These are phyloP conservation scores for Synaphobranchus kaupii DNA, from an alignment of 2,797 vertebrate species.

Conservation along the genomic window DNA sequence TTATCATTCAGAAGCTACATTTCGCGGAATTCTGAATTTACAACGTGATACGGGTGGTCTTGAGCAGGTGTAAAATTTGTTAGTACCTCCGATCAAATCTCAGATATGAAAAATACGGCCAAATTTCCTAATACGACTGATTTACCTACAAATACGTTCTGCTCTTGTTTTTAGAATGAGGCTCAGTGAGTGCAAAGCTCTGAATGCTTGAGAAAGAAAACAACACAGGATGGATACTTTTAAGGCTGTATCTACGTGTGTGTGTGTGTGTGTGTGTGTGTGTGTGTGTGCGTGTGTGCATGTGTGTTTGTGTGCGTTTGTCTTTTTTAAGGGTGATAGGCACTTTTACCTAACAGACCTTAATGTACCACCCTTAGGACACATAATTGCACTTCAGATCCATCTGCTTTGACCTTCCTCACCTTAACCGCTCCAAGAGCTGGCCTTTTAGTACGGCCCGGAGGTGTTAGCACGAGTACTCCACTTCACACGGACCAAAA, in stretches of 20 bases:
- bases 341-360: slow-evolving; percentile 72
- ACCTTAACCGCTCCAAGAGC: slow-evolving; percentile 58
- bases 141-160: too few species aligned
- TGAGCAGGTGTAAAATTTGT: too few species aligned
- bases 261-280: background rate
- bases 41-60: too few species aligned
- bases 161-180: too few species aligned
- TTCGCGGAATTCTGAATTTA: too few species aligned
- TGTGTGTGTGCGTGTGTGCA: background rate
- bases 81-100: too few species aligned
- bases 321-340: slow-evolving; percentile 62
- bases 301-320: slow-evolving; percentile 37
- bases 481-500: slow-evolving; percentile 41
- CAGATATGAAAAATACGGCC: too few species aligned
- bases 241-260: background rate
- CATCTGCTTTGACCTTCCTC: slow-evolving; percentile 69
- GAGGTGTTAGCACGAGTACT: slow-evolving; percentile 44
- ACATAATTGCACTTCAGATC: slow-evolving; percentile 70
- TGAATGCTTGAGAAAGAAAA: background rate
- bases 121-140: too few species aligned
- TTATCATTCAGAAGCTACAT: too few species aligned
- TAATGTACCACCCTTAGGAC: slow-evolving; percentile 68
- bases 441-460: slow-evolving; percentile 62
- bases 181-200: background rate
- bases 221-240: slow-evolving; percentile 38